Conservation (phyloP, 2,888 invertebrate species). For the Drosophila neotestacea region DNA sequence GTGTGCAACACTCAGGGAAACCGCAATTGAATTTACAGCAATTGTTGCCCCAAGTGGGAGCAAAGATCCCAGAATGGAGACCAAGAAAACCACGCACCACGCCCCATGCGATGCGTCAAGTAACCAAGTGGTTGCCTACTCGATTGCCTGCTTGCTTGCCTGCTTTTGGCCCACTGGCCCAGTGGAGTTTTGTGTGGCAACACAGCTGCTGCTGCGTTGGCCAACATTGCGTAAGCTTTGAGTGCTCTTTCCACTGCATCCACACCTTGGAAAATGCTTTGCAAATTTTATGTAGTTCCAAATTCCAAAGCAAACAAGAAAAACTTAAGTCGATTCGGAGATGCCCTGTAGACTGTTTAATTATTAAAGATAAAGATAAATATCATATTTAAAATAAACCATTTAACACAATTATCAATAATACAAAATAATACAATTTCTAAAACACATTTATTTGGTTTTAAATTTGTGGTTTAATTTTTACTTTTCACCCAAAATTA, state of each 20-base stretch:
- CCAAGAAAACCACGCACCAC: slow-evolving; percentile 19
- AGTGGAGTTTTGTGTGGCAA: slow-evolving; percentile 44
- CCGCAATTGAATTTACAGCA: slow-evolving; percentile 72
- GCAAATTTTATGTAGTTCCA: slow-evolving; percentile 62
- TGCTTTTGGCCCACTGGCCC: slow-evolving; percentile 63
- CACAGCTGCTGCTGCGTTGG: slow-evolving; percentile 48
- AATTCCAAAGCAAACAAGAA: slow-evolving; percentile 30
- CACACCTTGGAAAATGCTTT: slow-evolving; percentile 32
- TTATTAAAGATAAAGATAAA: too few species aligned
- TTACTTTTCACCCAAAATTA: background rate
- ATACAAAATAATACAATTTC: too few species aligned
- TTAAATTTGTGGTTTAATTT: background rate
- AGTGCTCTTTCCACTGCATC: slow-evolving; percentile 1
- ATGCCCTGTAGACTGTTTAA: slow-evolving; percentile 4
- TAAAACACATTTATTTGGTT: too few species aligned
- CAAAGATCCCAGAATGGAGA: slow-evolving; percentile 20
- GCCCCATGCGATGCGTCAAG: slow-evolving; percentile 64
- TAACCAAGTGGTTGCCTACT: slow-evolving; percentile 34
- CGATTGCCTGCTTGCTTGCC: slow-evolving; percentile 16
- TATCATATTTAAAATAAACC: too few species aligned
- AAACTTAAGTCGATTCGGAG: background rate
- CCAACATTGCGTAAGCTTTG: slow-evolving; percentile 56
- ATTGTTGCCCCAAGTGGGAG: slow-evolving; percentile 30
- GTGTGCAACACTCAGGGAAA: slow-evolving; percentile 28
- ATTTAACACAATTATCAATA: too few species aligned